Evolutionary conservation across 1,140 invertebrate species (phyloP).

Genomic region (Drosophila auraria): DNA sequence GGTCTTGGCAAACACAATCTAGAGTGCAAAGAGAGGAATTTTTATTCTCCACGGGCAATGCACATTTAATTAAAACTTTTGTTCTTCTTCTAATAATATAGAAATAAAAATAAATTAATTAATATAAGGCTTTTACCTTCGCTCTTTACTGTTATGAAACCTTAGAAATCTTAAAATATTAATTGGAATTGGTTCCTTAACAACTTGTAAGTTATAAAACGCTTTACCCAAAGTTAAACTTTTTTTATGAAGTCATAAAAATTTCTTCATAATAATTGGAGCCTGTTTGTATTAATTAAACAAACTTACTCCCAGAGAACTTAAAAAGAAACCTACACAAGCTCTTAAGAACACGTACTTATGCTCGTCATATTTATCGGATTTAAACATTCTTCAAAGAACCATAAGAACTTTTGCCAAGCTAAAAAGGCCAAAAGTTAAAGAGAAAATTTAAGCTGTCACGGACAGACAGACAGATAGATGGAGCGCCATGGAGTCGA

Average conservation of each 20-base stretch:
- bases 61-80: conserved; percentile 1
- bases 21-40: conserved; percentile 1
- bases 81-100: neutral
- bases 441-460: conserved; percentile 22
- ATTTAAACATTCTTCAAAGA: conserved; percentile 17
- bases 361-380: conserved; percentile 12
- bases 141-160: neutral
- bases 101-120: neutral
- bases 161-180: neutral
- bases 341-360: conserved; percentile 7
- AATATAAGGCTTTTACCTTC: neutral
- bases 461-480: conserved; percentile 14
- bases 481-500: conserved; percentile 1
- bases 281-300: neutral
- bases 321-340: neutral
- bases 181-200: no score
- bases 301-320: neutral
- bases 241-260: neutral
- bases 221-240: neutral
- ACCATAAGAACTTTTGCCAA: conserved; percentile 19
- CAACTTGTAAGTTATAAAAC: neutral
- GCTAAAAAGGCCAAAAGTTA: conserved; percentile 12
- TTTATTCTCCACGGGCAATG: neutral
- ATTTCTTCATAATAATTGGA: neutral
- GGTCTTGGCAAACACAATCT: conserved; percentile 6